Evolutionary conservation across 2,888 invertebrate genomes (phyloP).

Genomic region (Apotomis betuletana): DNA sequence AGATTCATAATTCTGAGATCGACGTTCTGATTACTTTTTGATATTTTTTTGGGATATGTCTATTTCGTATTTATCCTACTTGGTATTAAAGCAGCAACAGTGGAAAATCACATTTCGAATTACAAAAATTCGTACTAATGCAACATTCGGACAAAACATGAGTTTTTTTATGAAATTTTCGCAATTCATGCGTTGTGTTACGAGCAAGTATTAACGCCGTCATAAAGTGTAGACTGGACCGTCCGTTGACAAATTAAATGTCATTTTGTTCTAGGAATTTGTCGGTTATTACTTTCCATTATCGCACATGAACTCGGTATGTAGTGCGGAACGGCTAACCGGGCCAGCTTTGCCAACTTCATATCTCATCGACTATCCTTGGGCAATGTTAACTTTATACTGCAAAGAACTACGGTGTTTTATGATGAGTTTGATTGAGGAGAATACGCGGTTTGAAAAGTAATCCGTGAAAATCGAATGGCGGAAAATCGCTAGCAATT

Average conservation of each 20-base stretch:
- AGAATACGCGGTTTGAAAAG: neutral
- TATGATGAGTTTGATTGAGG: neutral
- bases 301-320: constrained; percentile 16
- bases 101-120: too few species aligned
- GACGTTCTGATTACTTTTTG: too few species aligned
- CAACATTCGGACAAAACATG: too few species aligned
- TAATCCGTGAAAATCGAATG: constrained; percentile 12
- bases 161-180: too few species aligned
- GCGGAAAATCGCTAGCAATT: constrained; percentile 34
- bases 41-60: too few species aligned
- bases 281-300: constrained; percentile 3
- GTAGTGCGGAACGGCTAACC: constrained; percentile 39
- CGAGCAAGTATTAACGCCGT: neutral
- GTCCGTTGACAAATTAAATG: neutral
- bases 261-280: constrained; percentile 16
- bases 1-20: too few species aligned
- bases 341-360: neutral
- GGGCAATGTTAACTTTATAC: neutral
- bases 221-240: neutral
- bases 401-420: neutral
- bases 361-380: neutral
- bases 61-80: too few species aligned
- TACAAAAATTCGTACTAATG: too few species aligned
- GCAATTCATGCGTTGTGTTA: too few species aligned
- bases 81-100: too few species aligned